Conservation (phyloP, 2,113 vertebrate species). For the Pelodiscus sinensis region DNA sequence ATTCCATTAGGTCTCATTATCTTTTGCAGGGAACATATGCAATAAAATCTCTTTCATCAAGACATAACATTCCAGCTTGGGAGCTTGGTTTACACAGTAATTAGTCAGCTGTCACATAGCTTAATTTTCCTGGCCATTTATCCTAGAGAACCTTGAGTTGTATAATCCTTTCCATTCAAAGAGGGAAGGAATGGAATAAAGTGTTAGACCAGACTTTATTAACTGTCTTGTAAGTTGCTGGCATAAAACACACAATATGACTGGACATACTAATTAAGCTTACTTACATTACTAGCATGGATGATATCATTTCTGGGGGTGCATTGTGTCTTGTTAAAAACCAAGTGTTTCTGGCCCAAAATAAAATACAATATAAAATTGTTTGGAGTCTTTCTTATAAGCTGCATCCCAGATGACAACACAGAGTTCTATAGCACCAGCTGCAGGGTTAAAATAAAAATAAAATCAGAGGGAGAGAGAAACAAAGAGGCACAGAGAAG, state of each 20-base stretch:
- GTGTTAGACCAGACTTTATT: constrained; percentile 45
- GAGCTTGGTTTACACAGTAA: background rate
- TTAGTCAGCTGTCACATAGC: background rate
- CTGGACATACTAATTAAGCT: constrained; percentile 41
- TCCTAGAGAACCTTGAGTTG: background rate
- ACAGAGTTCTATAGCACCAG: background rate
- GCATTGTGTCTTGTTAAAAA: background rate
- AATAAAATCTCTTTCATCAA: background rate
- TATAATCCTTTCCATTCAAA: background rate
- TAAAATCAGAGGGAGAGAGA: background rate
- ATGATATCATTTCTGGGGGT: background rate
- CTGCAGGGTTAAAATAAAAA: background rate
- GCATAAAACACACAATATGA: constrained; percentile 53
- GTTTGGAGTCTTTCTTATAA: background rate
- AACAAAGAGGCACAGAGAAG: background rate
- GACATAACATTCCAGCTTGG: background rate
- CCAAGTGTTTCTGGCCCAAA: background rate
- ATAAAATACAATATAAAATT: constrained; percentile 4
- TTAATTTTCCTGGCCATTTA: background rate
- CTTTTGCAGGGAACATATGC: background rate
- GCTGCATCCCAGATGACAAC: background rate
- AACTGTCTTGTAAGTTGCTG: constrained; percentile 37
- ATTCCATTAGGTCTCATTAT: background rate
- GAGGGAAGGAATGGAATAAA: constrained; percentile 17
- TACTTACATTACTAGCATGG: constrained; percentile 1